Conservation (phyloP, 1,140 invertebrate genomes). For the Dendrolimus kikuchii region DNA sequence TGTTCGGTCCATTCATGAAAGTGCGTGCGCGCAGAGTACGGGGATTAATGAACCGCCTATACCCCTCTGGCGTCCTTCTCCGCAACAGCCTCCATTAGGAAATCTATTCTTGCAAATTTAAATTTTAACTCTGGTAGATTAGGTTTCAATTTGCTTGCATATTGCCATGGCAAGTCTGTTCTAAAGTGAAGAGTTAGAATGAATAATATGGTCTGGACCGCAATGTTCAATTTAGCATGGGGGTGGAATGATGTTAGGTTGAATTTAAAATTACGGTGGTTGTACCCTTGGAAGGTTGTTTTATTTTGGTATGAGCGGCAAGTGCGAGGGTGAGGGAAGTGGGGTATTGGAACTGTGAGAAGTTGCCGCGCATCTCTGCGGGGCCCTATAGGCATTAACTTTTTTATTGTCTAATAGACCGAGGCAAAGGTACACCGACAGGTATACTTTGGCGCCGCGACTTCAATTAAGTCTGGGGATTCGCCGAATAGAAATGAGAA, state of each 20-base stretch:
- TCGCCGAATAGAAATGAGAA: slow-evolving; percentile 23
- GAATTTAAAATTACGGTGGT: slow-evolving; percentile 62
- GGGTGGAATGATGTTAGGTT: slow-evolving; percentile 22
- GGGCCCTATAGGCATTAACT: slow-evolving; percentile 55
- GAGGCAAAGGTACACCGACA: slow-evolving; percentile 54
- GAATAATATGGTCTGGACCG: neutral
- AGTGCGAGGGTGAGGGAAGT: slow-evolving; percentile 23
- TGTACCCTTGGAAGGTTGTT: slow-evolving; percentile 69
- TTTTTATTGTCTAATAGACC: slow-evolving; percentile 69
- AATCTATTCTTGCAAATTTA: neutral
- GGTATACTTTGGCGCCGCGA: slow-evolving; percentile 59
- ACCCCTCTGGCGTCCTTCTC: slow-evolving; percentile 41
- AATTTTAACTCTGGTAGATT: neutral
- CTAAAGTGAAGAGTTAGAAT: neutral
- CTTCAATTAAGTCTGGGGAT: slow-evolving; percentile 33
- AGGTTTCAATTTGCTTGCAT: neutral
- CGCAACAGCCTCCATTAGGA: slow-evolving; percentile 34
- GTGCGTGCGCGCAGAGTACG: slow-evolving; percentile 69
- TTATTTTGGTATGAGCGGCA: slow-evolving; percentile 43
- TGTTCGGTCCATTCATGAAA: slow-evolving; percentile 71
- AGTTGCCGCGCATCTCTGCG: slow-evolving; percentile 46
- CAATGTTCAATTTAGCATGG: slow-evolving; percentile 30
- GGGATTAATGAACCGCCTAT: slow-evolving; percentile 67
- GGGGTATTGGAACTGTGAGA: slow-evolving; percentile 49
- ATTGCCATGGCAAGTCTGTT: neutral